Evolutionary conservation across 1,140 invertebrate species (phyloP).

Genomic region (Zaprionus ornatus): DNA sequence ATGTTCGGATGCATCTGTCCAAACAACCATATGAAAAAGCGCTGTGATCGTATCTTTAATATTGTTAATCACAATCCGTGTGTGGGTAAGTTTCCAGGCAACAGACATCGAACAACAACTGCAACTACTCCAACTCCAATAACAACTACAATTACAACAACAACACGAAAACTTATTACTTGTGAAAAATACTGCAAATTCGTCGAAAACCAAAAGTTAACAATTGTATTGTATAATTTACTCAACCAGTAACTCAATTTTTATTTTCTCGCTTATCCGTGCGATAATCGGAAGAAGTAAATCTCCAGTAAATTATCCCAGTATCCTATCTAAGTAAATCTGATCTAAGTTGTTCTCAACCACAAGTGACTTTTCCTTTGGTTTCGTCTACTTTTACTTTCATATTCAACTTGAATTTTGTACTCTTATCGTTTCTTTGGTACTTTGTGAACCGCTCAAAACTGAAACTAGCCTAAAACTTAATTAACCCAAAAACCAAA

Average conservation of each 20-base stretch:
- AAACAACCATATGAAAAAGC: slow-evolving; percentile 93
- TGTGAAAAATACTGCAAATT: slow-evolving; percentile 26
- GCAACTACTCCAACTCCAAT: slow-evolving; percentile 27
- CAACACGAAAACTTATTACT: slow-evolving; percentile 17
- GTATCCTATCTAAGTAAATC: slow-evolving; percentile 17
- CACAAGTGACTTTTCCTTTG: slow-evolving; percentile 32
- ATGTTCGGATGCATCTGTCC: slow-evolving; percentile 96
- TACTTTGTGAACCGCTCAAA: slow-evolving; percentile 77
- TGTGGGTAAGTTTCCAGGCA: slow-evolving; percentile 90
- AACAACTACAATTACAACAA: slow-evolving; percentile 46
- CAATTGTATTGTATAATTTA: slow-evolving; percentile 49
- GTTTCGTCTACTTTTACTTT: slow-evolving; percentile 36
- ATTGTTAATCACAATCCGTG: slow-evolving; percentile 95
- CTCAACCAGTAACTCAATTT: slow-evolving; percentile 3
- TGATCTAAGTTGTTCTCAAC: slow-evolving; percentile 38
- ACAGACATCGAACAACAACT: slow-evolving; percentile 49
- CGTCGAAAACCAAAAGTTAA: slow-evolving; percentile 37
- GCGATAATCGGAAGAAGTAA: slow-evolving; percentile 8
- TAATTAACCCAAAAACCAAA: slow-evolving; percentile 64
- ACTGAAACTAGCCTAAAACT: slow-evolving; percentile 78
- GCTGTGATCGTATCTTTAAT: slow-evolving; percentile 93
- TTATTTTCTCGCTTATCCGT: slow-evolving; percentile 13
- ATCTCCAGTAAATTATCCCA: slow-evolving; percentile 5
- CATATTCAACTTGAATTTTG: slow-evolving; percentile 43
- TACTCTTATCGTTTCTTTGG: slow-evolving; percentile 50